Percentiles rank a stretch among this genome's conserved stretches.
These are phyloP conservation scores for Temnothorax unifasciatus DNA, from an alignment of 2,888 invertebrate genomes.

Conservation along the genomic window DNA sequence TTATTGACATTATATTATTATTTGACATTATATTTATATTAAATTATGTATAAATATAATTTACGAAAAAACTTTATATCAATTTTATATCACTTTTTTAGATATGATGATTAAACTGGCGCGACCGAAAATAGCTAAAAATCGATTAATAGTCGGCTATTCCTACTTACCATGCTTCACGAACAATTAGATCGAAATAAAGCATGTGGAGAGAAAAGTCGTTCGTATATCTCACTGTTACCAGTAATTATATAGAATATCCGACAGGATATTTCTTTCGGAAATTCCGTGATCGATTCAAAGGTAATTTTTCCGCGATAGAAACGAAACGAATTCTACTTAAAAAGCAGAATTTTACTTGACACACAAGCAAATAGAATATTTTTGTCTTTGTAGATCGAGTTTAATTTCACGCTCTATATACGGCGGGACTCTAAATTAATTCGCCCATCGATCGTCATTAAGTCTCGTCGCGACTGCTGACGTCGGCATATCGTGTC, in stretches of 20 bases:
- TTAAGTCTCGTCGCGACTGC: constrained; percentile 57
- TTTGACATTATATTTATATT: not conserved
- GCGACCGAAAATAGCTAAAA: not conserved
- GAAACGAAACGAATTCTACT: not conserved
- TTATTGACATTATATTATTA: not conserved
- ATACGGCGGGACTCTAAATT: constrained; percentile 31
- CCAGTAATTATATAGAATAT: not conserved
- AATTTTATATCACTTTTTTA: not conserved
- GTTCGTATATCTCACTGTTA: not conserved
- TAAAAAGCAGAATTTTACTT: not conserved
- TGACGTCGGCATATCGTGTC: constrained; percentile 14
- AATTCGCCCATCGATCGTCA: constrained; percentile 68
- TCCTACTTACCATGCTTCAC: not conserved
- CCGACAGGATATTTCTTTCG: not conserved
- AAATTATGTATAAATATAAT: not conserved
- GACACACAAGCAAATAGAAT: not conserved
- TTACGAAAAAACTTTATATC: not conserved
- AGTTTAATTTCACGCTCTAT: constrained; percentile 7
- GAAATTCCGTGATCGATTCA: not conserved
- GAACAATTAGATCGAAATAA: constrained; percentile 15
- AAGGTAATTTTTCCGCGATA: not conserved
- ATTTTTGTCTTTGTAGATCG: not conserved
- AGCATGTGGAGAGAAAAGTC: not conserved
- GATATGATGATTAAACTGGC: no score
- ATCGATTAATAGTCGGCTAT: not conserved